Conservation (phyloP, 2,797 vertebrate species). For the Darevskia nairensis region DNA sequence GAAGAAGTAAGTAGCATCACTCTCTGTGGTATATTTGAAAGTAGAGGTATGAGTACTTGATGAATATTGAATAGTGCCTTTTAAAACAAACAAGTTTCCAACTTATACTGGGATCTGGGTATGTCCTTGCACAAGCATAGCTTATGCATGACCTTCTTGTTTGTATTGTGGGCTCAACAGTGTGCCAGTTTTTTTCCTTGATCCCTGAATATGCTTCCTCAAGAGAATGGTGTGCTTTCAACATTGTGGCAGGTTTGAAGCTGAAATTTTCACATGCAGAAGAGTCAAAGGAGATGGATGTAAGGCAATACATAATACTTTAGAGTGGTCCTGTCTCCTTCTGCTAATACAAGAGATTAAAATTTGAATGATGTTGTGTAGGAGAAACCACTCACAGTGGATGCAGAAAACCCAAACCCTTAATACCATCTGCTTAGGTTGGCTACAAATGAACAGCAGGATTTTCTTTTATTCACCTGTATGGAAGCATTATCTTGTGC, state of each 20-base stretch:
- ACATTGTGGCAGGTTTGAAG: neutral
- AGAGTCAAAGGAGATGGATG: neutral
- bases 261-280: neutral
- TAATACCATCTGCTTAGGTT: neutral
- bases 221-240: neutral
- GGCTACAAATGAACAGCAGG: neutral
- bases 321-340: neutral
- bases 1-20: slow-evolving; percentile 86
- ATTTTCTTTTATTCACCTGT: neutral
- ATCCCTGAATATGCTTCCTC: neutral
- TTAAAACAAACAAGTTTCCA: neutral
- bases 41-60: neutral
- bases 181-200: neutral
- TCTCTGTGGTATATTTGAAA: neutral
- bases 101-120: neutral
- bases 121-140: neutral
- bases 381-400: neutral
- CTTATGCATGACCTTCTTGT: neutral
- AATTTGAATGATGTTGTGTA: neutral
- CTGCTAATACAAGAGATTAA: slow-evolving; percentile 2
- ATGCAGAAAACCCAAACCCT: neutral
- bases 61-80: neutral
- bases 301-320: neutral
- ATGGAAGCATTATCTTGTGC: neutral
- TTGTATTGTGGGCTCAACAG: neutral